Base-by-base conservation (phyloP, 2,113 vertebrate genomes). In the Caretta caretta region DNA sequence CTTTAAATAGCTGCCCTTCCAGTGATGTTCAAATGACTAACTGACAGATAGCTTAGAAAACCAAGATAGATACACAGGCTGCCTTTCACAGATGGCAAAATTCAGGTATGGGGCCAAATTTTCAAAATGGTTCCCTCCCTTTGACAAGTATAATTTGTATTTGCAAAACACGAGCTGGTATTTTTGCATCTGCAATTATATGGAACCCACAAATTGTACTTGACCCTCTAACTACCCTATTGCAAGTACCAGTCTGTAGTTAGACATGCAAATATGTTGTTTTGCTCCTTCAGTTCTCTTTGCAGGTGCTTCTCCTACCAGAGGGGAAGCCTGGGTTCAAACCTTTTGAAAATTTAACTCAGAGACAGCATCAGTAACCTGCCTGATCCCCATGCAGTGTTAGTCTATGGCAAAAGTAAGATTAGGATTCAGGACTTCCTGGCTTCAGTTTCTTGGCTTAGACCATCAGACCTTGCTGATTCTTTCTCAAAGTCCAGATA, bases 141-240 rank as follows among this genome's bases (percentile, higher is more conserved):
- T 95, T 75, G 29, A 90, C 42, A 95, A 86, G 88, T 59, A 79
- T 90, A 88, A 91, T 59, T 76, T 54, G n/a, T 65, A 54, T 82
- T 51, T 86, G 10, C 57, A 84, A 86, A 88, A 80, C 7, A 10
- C 86, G 75, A 86, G n/a, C 27, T 38, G 75, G 12, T 59, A 83
- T 80, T 35, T 93, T 97, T 83, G 89, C 7, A 59, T 83, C 81
- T 89, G 81, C 81, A 79, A 38, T 75, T 83, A 88, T 81, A 83
- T 53, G 85, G 72, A 8, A 95, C 59, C 80, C 78, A 49, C 35
- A 49, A 65, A 16, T n/a, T 84, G 35, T 57, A 62, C 10, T 69
- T 51, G 48, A 51, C 56, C 42, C 4, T 89, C 54, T 59, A n/a
- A 17, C 62, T 65, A 2, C 14, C 51, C 88, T 56, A n/a, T 31